Conservation (phyloP, 2,797 vertebrate genomes). For the Pteronotus mesoamericanus region DNA sequence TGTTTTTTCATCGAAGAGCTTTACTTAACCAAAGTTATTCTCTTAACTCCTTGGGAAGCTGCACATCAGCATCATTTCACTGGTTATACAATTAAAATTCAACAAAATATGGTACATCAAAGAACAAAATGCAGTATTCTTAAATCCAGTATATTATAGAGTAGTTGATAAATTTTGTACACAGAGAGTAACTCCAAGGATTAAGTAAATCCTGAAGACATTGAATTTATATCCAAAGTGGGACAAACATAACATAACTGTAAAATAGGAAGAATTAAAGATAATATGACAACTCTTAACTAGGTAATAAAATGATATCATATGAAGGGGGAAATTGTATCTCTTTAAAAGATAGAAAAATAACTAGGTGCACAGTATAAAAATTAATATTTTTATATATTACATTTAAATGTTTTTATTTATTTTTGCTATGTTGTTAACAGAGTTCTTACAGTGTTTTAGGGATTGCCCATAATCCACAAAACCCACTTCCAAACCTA, state of each 20-base stretch:
- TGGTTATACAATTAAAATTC: background rate
- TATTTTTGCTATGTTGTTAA: background rate
- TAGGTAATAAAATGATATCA: background rate
- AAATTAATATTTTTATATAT: background rate
- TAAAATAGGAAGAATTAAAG: background rate
- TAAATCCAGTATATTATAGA: background rate
- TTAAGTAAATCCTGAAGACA: background rate
- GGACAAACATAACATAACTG: background rate
- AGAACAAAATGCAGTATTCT: background rate
- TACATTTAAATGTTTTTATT: background rate
- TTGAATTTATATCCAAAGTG: background rate
- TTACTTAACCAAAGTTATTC: background rate
- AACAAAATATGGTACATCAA: background rate
- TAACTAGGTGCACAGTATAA: background rate
- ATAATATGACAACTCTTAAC: background rate
- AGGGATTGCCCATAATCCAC: background rate
- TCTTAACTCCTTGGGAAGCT: background rate
- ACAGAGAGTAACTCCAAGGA: background rate
- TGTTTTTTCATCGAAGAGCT: background rate
- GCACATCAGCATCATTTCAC: background rate
- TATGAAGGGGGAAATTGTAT: background rate
- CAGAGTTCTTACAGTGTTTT: background rate
- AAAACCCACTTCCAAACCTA: background rate
- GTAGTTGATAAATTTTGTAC: background rate
- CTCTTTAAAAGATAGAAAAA: background rate